Evolutionary conservation across 2,888 invertebrate genomes (phyloP).

Genomic region (Ecdyonurus torrentis): DNA sequence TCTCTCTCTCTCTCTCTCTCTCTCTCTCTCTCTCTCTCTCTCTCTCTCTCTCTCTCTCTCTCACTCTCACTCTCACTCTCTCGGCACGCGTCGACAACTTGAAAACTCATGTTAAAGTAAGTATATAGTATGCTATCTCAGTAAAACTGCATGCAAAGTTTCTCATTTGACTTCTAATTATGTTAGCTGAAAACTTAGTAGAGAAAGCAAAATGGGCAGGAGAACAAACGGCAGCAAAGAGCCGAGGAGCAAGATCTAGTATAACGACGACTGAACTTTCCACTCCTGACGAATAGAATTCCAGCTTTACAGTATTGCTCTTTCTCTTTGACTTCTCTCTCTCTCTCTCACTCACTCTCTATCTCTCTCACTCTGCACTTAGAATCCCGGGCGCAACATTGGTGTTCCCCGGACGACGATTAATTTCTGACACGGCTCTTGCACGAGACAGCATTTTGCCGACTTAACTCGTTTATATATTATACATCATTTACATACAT

Average conservation of each 20-base stretch:
- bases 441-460: background rate
- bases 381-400: background rate
- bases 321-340: background rate
- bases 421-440: background rate
- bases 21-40: no score
- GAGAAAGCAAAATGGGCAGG: no score
- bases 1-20: no score
- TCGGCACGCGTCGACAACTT: background rate
- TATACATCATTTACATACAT: no score
- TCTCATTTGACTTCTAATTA: background rate
- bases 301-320: background rate
- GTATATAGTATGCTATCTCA: background rate
- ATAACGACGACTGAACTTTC: background rate
- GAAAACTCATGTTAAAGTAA: no score
- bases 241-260: background rate
- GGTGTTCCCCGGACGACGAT: background rate
- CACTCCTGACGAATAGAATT: background rate
- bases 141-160: background rate
- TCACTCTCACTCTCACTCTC: no score
- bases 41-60: no score
- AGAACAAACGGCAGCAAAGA: background rate
- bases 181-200: background rate
- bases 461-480: no score
- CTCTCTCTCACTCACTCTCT: no score
- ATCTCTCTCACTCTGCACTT: no score